These are phyloP conservation scores for Hoplodrina ambigua DNA, from an alignment of 2,888 invertebrate species.

Conservation along the genomic window DNA sequence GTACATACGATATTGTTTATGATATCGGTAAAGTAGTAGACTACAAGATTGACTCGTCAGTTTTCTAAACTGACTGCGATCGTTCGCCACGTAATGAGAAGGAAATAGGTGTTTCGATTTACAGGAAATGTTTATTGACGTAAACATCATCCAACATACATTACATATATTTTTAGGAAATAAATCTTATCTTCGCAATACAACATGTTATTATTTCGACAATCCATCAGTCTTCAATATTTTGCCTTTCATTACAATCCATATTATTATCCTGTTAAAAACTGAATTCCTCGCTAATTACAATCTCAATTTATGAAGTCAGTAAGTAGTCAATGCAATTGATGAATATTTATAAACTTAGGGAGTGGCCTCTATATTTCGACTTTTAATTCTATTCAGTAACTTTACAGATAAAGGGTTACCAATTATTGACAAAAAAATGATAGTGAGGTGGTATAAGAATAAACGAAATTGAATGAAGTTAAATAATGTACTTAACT, in stretches of 20 bases:
- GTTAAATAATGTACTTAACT: no score
- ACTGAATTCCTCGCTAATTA: constrained; percentile 26
- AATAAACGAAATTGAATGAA: no score
- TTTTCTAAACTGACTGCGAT: background rate
- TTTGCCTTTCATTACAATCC: constrained; percentile 9
- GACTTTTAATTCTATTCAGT: no score
- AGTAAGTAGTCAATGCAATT: background rate
- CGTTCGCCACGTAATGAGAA: constrained; percentile 32
- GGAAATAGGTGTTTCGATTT: constrained; percentile 26
- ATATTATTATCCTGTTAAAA: constrained; percentile 18
- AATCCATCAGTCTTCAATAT: constrained; percentile 70
- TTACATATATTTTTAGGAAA: constrained; percentile 74
- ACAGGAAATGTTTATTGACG: constrained; percentile 71
- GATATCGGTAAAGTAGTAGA: constrained; percentile 28
- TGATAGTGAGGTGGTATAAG: no score
- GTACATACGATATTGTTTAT: constrained; percentile 19
- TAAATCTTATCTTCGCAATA: constrained; percentile 76
- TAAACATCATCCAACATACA: constrained; percentile 69
- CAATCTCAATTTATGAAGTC: constrained; percentile 21
- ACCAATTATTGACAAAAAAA: no score
- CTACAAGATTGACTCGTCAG: background rate
- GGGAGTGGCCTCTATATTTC: background rate
- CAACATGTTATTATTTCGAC: constrained; percentile 69
- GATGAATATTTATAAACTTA: background rate
- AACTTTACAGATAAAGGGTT: no score